phyloP scores from a whole-genome alignment of 2,888 invertebrate genomes.

The Catocala nupta region DNA sequence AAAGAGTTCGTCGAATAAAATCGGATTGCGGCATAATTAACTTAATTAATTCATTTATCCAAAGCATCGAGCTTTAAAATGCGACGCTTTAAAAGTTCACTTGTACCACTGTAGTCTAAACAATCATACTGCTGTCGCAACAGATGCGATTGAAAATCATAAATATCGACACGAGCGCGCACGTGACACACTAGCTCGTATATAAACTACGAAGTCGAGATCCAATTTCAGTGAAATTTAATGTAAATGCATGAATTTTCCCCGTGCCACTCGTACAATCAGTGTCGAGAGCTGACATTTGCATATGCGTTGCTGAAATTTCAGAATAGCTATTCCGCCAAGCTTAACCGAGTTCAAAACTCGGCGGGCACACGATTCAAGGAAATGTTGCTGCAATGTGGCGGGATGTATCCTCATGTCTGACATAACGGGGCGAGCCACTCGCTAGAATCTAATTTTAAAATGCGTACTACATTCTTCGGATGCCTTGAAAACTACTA shows the following conservation, averaged over 20 bases:
- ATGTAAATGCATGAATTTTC: conserved; percentile 87
- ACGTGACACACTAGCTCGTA: conserved; percentile 76
- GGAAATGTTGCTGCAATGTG: conserved; percentile 72
- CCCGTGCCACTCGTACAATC: conserved; percentile 85
- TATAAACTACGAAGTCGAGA: conserved; percentile 78
- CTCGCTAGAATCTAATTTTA: conserved; percentile 65
- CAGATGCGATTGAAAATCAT: conserved; percentile 81
- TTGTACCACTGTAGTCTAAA: conserved; percentile 22
- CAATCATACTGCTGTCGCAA: conserved; percentile 52
- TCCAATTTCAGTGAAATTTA: conserved; percentile 85
- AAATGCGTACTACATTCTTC: conserved; percentile 61
- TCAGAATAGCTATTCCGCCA: conserved; percentile 81
- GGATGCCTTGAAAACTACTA: conserved; percentile 54
- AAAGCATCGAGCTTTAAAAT: too few species aligned
- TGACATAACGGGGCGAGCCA: conserved; percentile 63
- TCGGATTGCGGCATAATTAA: not conserved
- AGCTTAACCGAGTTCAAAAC: conserved; percentile 85
- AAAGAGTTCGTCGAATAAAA: too few species aligned
- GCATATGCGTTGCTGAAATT: conserved; percentile 86
- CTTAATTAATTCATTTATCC: too few species aligned
- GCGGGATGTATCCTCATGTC: conserved; percentile 70
- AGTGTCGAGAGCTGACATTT: conserved; percentile 86
- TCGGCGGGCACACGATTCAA: conserved; percentile 71
- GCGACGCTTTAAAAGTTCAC: too few species aligned
- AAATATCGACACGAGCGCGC: conserved; percentile 74